Evolutionary conservation across 2,888 invertebrate species (phyloP).

Genomic region (Xylophagus ater): DNA sequence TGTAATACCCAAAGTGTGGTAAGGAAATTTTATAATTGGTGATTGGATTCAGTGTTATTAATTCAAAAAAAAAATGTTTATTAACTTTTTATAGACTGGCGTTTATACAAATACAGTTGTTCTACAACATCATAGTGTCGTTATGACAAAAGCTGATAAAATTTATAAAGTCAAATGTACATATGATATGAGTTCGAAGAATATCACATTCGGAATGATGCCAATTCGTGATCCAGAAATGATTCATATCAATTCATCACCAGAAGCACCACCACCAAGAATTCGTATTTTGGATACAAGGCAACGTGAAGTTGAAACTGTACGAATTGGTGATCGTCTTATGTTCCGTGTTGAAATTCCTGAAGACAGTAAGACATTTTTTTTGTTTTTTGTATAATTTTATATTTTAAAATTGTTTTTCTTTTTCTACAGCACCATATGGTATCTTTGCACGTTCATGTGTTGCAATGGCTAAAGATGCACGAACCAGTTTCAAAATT

Average conservation of each 20-base stretch:
- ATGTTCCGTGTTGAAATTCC: constrained; percentile 94
- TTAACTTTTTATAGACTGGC: constrained; percentile 53
- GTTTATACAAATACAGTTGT: constrained; percentile 91
- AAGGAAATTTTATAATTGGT: constrained; percentile 34
- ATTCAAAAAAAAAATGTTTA: background rate
- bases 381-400: background rate
- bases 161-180: constrained; percentile 95
- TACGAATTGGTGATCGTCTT: constrained; percentile 85
- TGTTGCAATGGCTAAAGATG: constrained; percentile 94
- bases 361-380: constrained; percentile 70
- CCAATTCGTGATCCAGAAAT: constrained; percentile 92
- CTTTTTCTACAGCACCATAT: constrained; percentile 67
- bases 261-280: constrained; percentile 87
- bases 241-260: constrained; percentile 91
- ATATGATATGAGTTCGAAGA: constrained; percentile 92
- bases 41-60: background rate
- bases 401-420: constrained; percentile 3
- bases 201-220: constrained; percentile 96
- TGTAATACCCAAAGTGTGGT: constrained; percentile 94
- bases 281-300: constrained; percentile 82
- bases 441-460: constrained; percentile 93
- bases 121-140: constrained; percentile 88
- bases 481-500: constrained; percentile 90
- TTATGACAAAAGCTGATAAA: constrained; percentile 93
- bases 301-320: constrained; percentile 83